phyloP scores from a whole-genome alignment of 2,113 vertebrate species.

The Morphnarchus princeps region DNA sequence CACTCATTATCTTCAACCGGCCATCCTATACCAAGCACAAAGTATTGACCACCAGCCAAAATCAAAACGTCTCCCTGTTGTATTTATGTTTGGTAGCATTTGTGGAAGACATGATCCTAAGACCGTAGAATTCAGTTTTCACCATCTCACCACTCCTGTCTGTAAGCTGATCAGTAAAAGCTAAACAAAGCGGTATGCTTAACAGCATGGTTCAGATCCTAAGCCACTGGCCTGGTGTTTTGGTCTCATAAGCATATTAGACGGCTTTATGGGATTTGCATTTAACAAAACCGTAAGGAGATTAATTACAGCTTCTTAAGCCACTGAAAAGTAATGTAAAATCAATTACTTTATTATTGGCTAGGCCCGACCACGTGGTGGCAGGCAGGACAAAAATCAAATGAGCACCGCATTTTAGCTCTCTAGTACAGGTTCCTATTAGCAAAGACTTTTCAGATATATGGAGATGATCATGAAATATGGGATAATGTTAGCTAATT shows the following conservation, averaged over 20 bases:
- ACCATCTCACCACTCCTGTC: background rate
- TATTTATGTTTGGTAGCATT: background rate
- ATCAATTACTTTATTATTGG: slow-evolving; percentile 31
- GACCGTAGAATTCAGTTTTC: background rate
- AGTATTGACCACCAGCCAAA: background rate
- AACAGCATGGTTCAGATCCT: background rate
- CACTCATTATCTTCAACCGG: background rate
- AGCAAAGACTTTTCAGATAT: background rate
- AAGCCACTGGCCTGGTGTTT: slow-evolving; percentile 11
- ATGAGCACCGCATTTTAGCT: background rate
- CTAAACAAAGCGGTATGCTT: background rate
- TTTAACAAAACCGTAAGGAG: slow-evolving; percentile 40
- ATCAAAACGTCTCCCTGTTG: background rate
- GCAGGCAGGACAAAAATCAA: background rate
- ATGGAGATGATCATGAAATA: slow-evolving; percentile 13
- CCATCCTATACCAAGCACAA: background rate
- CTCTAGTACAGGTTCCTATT: background rate
- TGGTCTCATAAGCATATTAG: slow-evolving; percentile 46
- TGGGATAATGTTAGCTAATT: background rate
- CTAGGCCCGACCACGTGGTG: background rate
- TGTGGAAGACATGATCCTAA: background rate
- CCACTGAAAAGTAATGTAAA: slow-evolving; percentile 21
- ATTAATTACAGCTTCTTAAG: slow-evolving; percentile 48
- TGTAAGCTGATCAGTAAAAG: background rate
- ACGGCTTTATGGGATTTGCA: slow-evolving; percentile 32